A percentile compares a stretch with the other conserved stretches of the same genome.
These are phyloP conservation scores for Trilocha varians DNA, from an alignment of 2,888 invertebrate species.

Conservation along the genomic window DNA sequence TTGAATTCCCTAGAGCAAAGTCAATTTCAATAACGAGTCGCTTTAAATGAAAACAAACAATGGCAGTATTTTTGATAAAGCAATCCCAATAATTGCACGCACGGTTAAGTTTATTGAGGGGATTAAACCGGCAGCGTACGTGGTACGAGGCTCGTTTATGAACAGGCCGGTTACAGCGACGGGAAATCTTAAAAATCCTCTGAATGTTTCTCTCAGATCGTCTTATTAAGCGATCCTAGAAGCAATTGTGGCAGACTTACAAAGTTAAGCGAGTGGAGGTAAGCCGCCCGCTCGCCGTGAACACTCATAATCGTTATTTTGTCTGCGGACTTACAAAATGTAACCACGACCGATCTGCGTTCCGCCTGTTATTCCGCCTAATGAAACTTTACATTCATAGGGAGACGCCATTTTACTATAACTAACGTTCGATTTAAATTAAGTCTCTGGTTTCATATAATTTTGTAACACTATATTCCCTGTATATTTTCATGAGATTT, in stretches of 20 bases:
- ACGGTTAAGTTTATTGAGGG: constrained; percentile 55
- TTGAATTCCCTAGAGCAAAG: constrained; percentile 21
- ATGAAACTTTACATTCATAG: constrained; percentile 8
- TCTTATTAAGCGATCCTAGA: constrained; percentile 58
- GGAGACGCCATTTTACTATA: constrained; percentile 3
- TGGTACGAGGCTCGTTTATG: constrained; percentile 41
- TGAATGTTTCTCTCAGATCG: constrained; percentile 43
- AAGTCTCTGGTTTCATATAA: no score
- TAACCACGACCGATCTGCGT: constrained; percentile 38
- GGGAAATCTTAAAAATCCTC: constrained; percentile 51
- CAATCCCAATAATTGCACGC: constrained; percentile 55
- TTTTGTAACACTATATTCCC: no score
- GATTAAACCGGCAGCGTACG: constrained; percentile 47
- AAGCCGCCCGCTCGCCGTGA: constrained; percentile 46
- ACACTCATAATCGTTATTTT: constrained; percentile 65
- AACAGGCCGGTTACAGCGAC: constrained; percentile 25
- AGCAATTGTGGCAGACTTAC: constrained; percentile 66
- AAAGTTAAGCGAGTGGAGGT: constrained; percentile 61
- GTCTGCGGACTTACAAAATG: constrained; percentile 68
- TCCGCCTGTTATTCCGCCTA: constrained; percentile 24
- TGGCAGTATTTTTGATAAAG: constrained; percentile 46
- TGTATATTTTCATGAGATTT: no score
- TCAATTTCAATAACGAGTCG: constrained; percentile 29
- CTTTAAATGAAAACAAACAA: constrained; percentile 29
- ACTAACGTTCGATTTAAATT: neutral